Evolutionary conservation across 2,113 vertebrate species (phyloP), one percentile per base, ranked within the genome.

Genomic region (Choloepus hoffmanni): DNA sequence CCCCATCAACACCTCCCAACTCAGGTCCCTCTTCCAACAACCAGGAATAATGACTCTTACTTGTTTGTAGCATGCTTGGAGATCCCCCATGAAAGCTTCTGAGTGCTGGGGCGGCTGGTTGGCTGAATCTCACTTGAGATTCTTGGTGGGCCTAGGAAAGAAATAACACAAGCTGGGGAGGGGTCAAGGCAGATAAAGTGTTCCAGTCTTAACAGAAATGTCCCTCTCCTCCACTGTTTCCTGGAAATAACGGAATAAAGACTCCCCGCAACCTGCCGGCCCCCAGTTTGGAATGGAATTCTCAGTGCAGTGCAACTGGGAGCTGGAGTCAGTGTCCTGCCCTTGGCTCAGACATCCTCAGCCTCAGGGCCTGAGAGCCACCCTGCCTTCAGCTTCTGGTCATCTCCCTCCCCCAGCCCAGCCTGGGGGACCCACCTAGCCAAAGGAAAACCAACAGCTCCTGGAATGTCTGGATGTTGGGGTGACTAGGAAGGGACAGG

Each of bases 51-150:
- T 89, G 83, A 94, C 87, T 60, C n/a, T 89, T 95, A 88, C 81
- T 93, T 93, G 82, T 87, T 62, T 86, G 40, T 68, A 74, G 68
- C 85, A 88, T 91, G 53, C 85, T 94, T 96, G 78, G 74, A 92
- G 92, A 81, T 76, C n/a, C 89, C 82, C 78, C 84, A 92, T 94
- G 89, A 96, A 97, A 97, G 82, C 55, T 30, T 68, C 21, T 55
- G 60, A 82, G 33, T 93, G 68, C 79, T 84, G 82, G 72, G 76
- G 67, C 5, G 21, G 93, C 91, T 96, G 95, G 92, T 90, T 97
- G 26, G 14, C 40, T 76, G 92, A 74, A 60, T 70, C 40, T 70
- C 77, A 81, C 33, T 67, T 40, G 53, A 79, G 79, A 36, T 70
- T 45, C 50, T 63, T 45, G 43, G 36, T 72, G 36, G 60, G 60